Percentiles rank a stretch among this genome's conserved stretches.
Evolutionary conservation across 30 jellyfish, hydroid and myxozoan genomes (phyloP).

Genomic region (Pseudorhiza aurosa): DNA sequence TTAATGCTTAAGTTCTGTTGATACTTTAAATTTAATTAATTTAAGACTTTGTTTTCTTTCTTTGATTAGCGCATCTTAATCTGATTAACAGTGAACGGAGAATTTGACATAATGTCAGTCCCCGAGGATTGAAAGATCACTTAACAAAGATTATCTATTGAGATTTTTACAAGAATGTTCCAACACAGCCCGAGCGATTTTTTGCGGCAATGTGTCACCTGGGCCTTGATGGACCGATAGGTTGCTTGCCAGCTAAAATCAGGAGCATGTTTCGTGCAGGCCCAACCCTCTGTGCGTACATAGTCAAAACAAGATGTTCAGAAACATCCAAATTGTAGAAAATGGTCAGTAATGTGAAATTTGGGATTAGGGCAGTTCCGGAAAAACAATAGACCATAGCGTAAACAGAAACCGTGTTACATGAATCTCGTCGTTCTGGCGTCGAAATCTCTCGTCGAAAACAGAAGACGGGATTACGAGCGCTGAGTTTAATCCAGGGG

Average conservation of each 20-base stretch:
- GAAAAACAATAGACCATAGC: conserved; percentile 20
- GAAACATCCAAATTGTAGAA: conserved; percentile 25
- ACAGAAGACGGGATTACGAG: conserved; percentile 15
- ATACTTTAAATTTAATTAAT: neutral
- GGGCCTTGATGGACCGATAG: no score
- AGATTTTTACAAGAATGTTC: no score
- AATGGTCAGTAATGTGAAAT: conserved; percentile 42
- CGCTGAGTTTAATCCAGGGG: conserved; percentile 10
- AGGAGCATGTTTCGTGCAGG: conserved; percentile 8
- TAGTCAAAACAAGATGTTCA: conserved; percentile 33
- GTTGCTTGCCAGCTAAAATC: conserved; percentile 1
- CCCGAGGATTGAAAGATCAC: no score
- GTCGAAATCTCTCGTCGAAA: conserved; percentile 11
- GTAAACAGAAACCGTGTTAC: conserved; percentile 32
- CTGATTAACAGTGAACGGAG: conserved; percentile 9
- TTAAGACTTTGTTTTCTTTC: conserved; percentile 5
- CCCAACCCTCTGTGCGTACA: conserved; percentile 22
- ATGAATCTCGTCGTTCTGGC: conserved; percentile 38
- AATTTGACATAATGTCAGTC: no score
- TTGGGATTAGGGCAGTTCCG: conserved; percentile 37
- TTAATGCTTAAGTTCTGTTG: neutral
- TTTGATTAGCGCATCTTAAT: conserved; percentile 17
- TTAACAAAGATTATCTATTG: no score
- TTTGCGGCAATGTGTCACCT: no score
- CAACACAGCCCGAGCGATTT: no score